These are phyloP conservation scores for Thyatira batis DNA, from an alignment of 2,888 invertebrate genomes.

Conservation along the genomic window DNA sequence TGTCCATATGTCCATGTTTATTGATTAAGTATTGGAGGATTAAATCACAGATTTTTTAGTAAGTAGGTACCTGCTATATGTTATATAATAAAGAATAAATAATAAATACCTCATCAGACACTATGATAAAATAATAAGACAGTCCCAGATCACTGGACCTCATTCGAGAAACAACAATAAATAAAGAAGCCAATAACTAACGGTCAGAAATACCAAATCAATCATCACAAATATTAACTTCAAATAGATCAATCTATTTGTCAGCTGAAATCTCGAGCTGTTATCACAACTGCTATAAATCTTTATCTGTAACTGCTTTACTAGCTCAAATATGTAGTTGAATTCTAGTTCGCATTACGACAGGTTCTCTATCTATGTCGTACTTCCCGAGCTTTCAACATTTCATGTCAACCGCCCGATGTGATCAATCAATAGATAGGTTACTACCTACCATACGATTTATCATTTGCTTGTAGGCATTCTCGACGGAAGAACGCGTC, in stretches of 20 bases:
- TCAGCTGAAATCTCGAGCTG: background rate
- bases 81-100: no score
- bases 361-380: background rate
- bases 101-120: no score
- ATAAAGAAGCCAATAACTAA: no score
- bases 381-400: background rate
- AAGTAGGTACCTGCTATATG: no score
- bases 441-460: background rate
- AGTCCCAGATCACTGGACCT: no score
- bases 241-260: background rate
- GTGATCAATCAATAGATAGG: background rate
- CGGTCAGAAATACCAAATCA: no score
- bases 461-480: background rate
- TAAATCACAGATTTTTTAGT: no score
- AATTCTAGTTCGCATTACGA: background rate
- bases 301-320: background rate
- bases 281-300: background rate
- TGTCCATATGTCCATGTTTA: background rate
- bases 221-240: background rate
- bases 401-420: conserved; percentile 1
- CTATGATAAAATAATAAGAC: no score
- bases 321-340: background rate
- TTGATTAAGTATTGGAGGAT: background rate
- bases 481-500: conserved; percentile 22
- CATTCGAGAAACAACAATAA: no score